Evolutionary conservation across 2,888 invertebrate genomes (phyloP).

Genomic region (Conistra vaccinii): DNA sequence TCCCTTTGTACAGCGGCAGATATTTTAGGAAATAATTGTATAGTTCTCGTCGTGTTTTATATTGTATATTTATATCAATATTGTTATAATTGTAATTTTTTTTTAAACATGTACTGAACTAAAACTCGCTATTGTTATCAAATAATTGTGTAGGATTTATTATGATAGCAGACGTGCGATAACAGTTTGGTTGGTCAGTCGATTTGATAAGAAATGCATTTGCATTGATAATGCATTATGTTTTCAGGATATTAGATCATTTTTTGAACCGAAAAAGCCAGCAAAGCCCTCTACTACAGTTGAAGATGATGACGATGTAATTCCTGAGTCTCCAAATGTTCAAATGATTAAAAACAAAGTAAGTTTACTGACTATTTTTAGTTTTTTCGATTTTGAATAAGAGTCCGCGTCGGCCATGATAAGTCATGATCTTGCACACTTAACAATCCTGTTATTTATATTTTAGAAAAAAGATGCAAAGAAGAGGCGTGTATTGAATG

Average conservation of each 20-base stretch:
- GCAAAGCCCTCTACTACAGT: constrained; percentile 68
- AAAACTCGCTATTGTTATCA: not conserved
- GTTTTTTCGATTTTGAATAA: not conserved
- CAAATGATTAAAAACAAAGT: constrained; percentile 86
- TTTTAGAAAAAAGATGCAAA: constrained; percentile 60
- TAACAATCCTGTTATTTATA: not conserved
- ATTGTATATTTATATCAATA: not conserved
- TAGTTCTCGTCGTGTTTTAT: not conserved
- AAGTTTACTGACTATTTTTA: constrained; percentile 17
- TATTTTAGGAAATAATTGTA: not conserved
- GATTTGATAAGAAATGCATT: not conserved
- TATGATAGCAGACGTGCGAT: not conserved
- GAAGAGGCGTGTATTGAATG: constrained; percentile 53
- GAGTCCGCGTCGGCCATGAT: too few relatives aligned
- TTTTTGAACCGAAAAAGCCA: constrained; percentile 83
- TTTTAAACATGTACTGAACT: too few relatives aligned
- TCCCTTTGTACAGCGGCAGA: not conserved
- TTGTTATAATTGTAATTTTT: too few relatives aligned
- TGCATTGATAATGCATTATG: not conserved
- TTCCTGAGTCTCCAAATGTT: constrained; percentile 91
- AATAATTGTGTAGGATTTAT: not conserved
- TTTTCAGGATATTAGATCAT: constrained; percentile 92
- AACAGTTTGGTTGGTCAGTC: not conserved
- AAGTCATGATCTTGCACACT: not conserved
- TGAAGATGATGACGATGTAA: constrained; percentile 90